Conservation (phyloP, 2,797 vertebrate genomes). For the Takifugu rubripes region DNA sequence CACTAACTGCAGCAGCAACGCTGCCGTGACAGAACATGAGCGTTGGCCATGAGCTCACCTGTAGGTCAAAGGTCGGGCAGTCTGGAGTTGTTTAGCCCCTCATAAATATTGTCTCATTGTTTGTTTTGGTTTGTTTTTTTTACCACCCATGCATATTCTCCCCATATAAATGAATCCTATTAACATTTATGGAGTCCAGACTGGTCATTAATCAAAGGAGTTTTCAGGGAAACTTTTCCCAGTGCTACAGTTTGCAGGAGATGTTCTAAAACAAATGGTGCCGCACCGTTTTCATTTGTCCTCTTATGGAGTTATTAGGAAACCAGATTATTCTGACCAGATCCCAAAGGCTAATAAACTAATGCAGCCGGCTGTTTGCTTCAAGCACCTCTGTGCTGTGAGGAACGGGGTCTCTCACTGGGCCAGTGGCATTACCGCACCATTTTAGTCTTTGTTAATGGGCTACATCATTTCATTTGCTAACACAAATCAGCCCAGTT, state of each 20-base stretch:
- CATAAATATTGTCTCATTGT: no score
- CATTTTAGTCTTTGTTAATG: not conserved
- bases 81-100: not conserved
- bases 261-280: not conserved
- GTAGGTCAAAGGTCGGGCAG: conserved; percentile 27
- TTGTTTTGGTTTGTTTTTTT: not conserved
- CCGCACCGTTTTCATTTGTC: no score
- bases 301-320: no score
- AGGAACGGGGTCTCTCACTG: not conserved
- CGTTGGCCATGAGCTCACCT: conserved; percentile 31
- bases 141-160: not conserved
- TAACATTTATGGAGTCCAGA: conserved; percentile 44
- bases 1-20: conserved; percentile 17
- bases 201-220: conserved; percentile 32
- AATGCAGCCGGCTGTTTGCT: no score
- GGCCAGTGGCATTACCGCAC: not conserved
- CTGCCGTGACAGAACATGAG: conserved; percentile 34
- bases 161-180: conserved; percentile 29
- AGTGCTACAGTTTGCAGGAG: not conserved
- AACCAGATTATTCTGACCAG: no score
- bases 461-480: conserved; percentile 12
- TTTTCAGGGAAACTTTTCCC: conserved; percentile 7
- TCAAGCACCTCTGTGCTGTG: not conserved
- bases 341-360: no score
- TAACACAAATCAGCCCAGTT: conserved; percentile 22